These are phyloP conservation scores for Urocyon cinereoargenteus DNA, from an alignment of 2,797 vertebrate species.

Conservation along the genomic window DNA sequence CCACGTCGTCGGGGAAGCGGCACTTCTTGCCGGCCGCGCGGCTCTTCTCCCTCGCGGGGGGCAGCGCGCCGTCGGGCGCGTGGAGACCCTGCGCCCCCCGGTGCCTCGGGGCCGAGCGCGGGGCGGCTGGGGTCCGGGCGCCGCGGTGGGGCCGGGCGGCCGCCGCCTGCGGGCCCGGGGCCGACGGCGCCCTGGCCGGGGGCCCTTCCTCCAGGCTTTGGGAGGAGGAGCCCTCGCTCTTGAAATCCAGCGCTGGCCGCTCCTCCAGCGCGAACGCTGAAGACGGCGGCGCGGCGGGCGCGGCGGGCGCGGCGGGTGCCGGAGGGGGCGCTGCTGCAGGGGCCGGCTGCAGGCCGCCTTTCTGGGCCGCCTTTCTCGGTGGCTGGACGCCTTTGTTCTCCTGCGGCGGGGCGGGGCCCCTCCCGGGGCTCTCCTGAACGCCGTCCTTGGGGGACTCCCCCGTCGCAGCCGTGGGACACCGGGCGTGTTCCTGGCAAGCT, in stretches of 20 bases:
- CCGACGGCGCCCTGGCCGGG: slow-evolving; percentile 88
- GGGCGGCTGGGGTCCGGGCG: slow-evolving; percentile 87
- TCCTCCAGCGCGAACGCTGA: slow-evolving; percentile 74
- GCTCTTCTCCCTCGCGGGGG: slow-evolving; percentile 85
- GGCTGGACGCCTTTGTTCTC: slow-evolving; percentile 87
- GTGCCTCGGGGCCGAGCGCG: slow-evolving; percentile 85
- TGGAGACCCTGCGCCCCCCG: slow-evolving; percentile 79
- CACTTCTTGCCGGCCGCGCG: slow-evolving; percentile 87
- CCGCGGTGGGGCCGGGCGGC: slow-evolving; percentile 88
- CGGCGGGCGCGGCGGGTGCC: not conserved
- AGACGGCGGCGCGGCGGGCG: slow-evolving; percentile 25
- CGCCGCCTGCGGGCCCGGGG: slow-evolving; percentile 88
- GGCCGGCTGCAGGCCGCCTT: slow-evolving; percentile 79
- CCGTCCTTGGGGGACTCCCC: slow-evolving; percentile 87
- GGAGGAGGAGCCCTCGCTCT: slow-evolving; percentile 91
- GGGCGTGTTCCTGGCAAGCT: slow-evolving; percentile 76
- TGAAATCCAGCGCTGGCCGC: slow-evolving; percentile 86
- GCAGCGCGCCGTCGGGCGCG: slow-evolving; percentile 83
- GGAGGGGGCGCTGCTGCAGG: slow-evolving; percentile 1
- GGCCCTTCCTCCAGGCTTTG: slow-evolving; percentile 91
- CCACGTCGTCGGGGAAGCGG: slow-evolving; percentile 87
- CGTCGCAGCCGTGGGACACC: not conserved
- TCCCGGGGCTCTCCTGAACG: slow-evolving; percentile 83
- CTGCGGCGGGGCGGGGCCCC: slow-evolving; percentile 67
- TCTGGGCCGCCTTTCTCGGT: slow-evolving; percentile 86